A percentile compares a stretch with the other conserved stretches of the same genome.
Conservation (phyloP, 2,797 vertebrate genomes). For the Notamacropus eugenii region DNA sequence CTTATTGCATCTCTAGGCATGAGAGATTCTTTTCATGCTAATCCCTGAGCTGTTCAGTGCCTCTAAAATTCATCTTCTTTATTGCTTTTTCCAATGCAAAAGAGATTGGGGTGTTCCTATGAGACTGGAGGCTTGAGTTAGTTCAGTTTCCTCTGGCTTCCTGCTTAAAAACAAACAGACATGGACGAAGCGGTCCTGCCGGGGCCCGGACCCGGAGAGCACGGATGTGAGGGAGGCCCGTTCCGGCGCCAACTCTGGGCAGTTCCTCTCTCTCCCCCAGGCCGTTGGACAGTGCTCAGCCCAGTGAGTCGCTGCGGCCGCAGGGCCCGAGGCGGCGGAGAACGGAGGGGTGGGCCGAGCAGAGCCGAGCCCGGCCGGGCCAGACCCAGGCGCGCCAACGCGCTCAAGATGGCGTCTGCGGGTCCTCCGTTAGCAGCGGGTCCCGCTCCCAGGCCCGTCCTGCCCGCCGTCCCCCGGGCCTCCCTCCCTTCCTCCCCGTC, state of each 20-base stretch:
- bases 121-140: slow-evolving; percentile 19
- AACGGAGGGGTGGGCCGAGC: slow-evolving; percentile 61
- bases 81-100: slow-evolving; percentile 2
- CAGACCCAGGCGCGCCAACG: slow-evolving; percentile 52
- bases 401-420: slow-evolving; percentile 77
- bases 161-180: slow-evolving; percentile 43
- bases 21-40: neutral
- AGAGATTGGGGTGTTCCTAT: neutral
- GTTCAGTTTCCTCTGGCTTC: slow-evolving; percentile 42
- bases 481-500: neutral
- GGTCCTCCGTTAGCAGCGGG: neutral
- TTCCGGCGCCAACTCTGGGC: slow-evolving; percentile 28
- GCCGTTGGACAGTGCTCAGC: slow-evolving; percentile 56
- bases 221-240: slow-evolving; percentile 20
- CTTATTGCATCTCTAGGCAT: neutral
- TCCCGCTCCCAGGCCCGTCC: neutral
- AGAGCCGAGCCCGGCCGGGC: neutral
- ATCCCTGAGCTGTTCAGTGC: neutral
- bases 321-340: neutral
- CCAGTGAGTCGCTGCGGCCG: neutral
- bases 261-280: neutral
- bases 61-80: neutral
- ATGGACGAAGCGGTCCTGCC: slow-evolving; percentile 3
- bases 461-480: slow-evolving; percentile 58
- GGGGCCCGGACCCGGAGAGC: slow-evolving; percentile 57